These are phyloP conservation scores for Cydia amplana DNA, from an alignment of 1,140 invertebrate species.

Conservation along the genomic window DNA sequence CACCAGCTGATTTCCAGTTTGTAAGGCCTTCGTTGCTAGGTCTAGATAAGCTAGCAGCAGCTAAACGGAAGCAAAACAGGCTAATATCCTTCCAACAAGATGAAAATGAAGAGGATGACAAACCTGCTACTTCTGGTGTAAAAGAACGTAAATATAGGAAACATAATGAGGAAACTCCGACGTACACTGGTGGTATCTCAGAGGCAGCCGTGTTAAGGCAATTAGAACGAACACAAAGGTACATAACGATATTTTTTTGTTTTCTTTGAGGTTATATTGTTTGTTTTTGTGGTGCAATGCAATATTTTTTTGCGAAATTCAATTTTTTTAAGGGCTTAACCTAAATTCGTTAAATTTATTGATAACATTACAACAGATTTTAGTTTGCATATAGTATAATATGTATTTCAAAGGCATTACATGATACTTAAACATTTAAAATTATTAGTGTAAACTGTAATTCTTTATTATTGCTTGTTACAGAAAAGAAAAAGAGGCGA, in stretches of 20 bases:
- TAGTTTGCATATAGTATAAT: too few relatives aligned
- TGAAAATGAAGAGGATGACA: conserved; percentile 80
- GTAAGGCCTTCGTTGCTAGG: conserved; percentile 90
- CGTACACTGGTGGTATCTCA: conserved; percentile 94
- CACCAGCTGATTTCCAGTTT: conserved; percentile 86
- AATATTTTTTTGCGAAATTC: neutral
- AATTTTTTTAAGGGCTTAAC: too few relatives aligned
- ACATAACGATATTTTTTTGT: conserved; percentile 38
- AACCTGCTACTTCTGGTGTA: conserved; percentile 64
- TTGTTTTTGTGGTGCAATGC: conserved; percentile 55
- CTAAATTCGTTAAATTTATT: too few relatives aligned
- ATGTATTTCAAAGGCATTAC: too few relatives aligned
- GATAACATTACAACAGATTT: too few relatives aligned
- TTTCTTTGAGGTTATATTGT: conserved; percentile 45
- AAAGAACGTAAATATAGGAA: conserved; percentile 86
- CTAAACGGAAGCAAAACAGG: conserved; percentile 83
- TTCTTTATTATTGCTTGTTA: conserved; percentile 47
- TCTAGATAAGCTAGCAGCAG: conserved; percentile 91
- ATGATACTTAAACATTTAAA: neutral
- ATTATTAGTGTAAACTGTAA: neutral
- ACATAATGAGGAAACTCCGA: conserved; percentile 92
- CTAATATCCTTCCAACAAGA: conserved; percentile 84
- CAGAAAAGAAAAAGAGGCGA: conserved; percentile 78
- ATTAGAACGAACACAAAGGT: conserved; percentile 82
- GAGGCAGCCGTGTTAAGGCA: conserved; percentile 87